phyloP scores from a whole-genome alignment of 37 sponge, comb jelly and placozoan species.

The Bolinopsis microptera region DNA sequence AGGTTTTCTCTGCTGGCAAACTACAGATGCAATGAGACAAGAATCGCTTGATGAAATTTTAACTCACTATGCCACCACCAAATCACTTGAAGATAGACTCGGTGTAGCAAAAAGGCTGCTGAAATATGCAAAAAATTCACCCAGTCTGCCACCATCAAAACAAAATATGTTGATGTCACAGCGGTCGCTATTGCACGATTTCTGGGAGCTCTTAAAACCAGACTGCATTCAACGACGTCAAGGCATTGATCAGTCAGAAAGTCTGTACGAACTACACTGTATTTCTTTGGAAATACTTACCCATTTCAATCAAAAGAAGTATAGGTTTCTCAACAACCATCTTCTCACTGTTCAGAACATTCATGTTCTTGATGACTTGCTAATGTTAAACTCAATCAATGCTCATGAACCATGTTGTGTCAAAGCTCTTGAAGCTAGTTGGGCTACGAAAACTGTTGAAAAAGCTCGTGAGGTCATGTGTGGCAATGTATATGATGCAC shows the following conservation, averaged over 20 bases:
- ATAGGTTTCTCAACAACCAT: not conserved
- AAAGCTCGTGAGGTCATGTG: not conserved
- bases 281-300: not conserved
- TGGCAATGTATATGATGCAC: not conserved
- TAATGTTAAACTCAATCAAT: not conserved
- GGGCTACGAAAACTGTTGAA: not conserved
- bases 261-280: not conserved
- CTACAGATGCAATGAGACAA: not conserved
- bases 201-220: conserved; percentile 12
- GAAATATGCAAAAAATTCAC: not conserved
- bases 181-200: not conserved
- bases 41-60: not conserved
- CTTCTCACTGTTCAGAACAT: not conserved
- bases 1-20: no score
- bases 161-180: not conserved
- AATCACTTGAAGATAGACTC: not conserved
- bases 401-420: not conserved
- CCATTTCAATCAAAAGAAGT: not conserved
- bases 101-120: not conserved
- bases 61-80: not conserved
- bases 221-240: not conserved
- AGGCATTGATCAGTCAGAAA: not conserved
- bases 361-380: not conserved
- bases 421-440: not conserved
- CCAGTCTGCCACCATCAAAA: not conserved